Conservation (phyloP, 2,888 invertebrate genomes). For the Molorchus minor region DNA sequence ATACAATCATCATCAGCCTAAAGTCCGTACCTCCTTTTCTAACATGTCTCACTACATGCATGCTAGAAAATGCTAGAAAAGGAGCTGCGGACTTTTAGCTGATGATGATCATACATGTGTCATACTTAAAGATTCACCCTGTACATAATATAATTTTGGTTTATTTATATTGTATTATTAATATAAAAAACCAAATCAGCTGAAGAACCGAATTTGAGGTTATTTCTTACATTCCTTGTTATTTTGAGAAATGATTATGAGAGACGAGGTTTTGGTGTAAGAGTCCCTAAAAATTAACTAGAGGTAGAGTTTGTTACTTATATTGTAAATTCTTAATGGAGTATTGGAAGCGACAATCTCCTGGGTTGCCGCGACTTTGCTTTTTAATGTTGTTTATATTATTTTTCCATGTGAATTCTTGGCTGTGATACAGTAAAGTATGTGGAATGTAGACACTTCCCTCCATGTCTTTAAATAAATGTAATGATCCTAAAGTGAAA, state of each 20-base stretch:
- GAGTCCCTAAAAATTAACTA: constrained; percentile 36
- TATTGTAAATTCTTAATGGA: constrained; percentile 49
- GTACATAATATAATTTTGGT: too few species aligned
- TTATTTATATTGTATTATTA: too few species aligned
- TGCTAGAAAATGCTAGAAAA: too few species aligned
- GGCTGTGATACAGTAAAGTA: constrained; percentile 65
- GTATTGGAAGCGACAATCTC: constrained; percentile 44
- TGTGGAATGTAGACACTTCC: constrained; percentile 61
- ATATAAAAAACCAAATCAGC: too few species aligned
- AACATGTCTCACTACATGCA: too few species aligned
- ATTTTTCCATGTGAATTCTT: constrained; percentile 63
- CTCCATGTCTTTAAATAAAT: constrained; percentile 56
- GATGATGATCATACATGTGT: too few species aligned
- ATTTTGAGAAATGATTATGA: constrained; percentile 21
- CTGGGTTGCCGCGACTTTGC: constrained; percentile 36
- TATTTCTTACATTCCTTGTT: constrained; percentile 25
- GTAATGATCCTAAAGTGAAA: constrained; percentile 47
- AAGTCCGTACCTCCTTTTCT: too few species aligned
- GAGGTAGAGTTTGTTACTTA: constrained; percentile 55
- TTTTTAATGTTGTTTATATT: constrained; percentile 49
- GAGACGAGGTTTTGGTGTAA: constrained; percentile 20
- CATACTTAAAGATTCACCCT: too few species aligned
- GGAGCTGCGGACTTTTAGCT: too few species aligned
- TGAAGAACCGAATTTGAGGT: constrained; percentile 22
- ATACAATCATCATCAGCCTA: too few species aligned